These are phyloP conservation scores for Tragelaphus buxtoni DNA, from an alignment of 2,113 vertebrate genomes.

Conservation along the genomic window DNA sequence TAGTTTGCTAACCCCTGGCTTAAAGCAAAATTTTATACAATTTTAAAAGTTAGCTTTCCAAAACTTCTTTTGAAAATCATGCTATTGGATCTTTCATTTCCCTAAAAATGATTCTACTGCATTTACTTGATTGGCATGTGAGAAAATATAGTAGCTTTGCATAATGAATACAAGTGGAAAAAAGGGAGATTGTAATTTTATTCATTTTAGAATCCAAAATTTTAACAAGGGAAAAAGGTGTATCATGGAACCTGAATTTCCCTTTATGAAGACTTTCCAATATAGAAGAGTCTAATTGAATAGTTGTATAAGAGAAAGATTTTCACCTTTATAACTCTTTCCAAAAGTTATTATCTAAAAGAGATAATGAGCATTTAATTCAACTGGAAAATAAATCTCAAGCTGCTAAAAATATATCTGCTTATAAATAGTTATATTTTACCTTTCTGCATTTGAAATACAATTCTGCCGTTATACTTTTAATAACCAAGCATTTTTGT, in stretches of 20 bases:
- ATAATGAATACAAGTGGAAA: background rate
- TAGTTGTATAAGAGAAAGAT: background rate
- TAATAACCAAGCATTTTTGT: slow-evolving; percentile 41
- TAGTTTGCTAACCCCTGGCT: background rate
- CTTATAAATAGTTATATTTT: slow-evolving; percentile 57
- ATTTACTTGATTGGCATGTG: background rate
- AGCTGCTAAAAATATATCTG: slow-evolving; percentile 33
- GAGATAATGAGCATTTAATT: slow-evolving; percentile 58
- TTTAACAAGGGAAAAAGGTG: slow-evolving; percentile 20
- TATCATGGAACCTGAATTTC: background rate
- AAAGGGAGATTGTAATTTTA: background rate
- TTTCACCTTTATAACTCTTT: slow-evolving; percentile 28
- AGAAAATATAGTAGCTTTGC: background rate
- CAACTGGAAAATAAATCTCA: slow-evolving; percentile 42
- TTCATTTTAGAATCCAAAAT: background rate
- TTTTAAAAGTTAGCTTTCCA: background rate
- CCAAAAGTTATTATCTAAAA: slow-evolving; percentile 22
- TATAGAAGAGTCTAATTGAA: slow-evolving; percentile 1
- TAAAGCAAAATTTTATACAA: background rate
- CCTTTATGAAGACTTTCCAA: background rate
- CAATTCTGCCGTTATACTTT: slow-evolving; percentile 42
- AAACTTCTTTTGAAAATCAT: background rate
- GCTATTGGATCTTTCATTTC: background rate
- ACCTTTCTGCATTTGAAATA: slow-evolving; percentile 46
- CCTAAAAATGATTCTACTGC: background rate